Conservation (phyloP, 2,113 vertebrate species). For the Ammodytes dubius region DNA sequence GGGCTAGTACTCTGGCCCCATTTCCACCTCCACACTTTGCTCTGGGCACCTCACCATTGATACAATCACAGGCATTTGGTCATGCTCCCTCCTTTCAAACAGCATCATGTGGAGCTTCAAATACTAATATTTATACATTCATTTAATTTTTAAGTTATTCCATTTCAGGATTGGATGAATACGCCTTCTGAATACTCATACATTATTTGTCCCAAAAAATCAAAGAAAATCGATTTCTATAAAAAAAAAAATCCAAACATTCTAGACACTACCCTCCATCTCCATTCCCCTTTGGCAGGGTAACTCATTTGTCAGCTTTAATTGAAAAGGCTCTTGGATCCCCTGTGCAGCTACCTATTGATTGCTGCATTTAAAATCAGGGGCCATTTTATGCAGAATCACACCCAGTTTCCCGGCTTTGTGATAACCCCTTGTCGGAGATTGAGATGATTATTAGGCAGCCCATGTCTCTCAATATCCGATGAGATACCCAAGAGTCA, state of each 20-base stretch:
- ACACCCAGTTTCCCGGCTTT: conserved; percentile 62
- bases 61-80: conserved; percentile 53
- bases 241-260: conserved; percentile 2
- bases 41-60: conserved; percentile 59
- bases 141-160: background rate
- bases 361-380: conserved; percentile 77
- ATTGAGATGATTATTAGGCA: conserved; percentile 45
- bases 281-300: conserved; percentile 42
- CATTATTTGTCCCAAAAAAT: conserved; percentile 24
- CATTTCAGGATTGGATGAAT: conserved; percentile 6
- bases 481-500: conserved; percentile 4
- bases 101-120: background rate
- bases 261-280: conserved; percentile 10
- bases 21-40: conserved; percentile 63
- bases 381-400: conserved; percentile 80
- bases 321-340: conserved; percentile 69
- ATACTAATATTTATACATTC: conserved; percentile 26
- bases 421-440: conserved; percentile 61
- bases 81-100: conserved; percentile 43
- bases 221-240: conserved; percentile 33
- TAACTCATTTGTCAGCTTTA: conserved; percentile 80
- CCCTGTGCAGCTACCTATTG: conserved; percentile 67
- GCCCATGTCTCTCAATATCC: conserved; percentile 28
- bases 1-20: conserved; percentile 58
- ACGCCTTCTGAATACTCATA: conserved; percentile 8